These are phyloP conservation scores for Macrotrachela quadricornifera DNA, from an alignment of 1,140 invertebrate genomes.

Conservation along the genomic window DNA sequence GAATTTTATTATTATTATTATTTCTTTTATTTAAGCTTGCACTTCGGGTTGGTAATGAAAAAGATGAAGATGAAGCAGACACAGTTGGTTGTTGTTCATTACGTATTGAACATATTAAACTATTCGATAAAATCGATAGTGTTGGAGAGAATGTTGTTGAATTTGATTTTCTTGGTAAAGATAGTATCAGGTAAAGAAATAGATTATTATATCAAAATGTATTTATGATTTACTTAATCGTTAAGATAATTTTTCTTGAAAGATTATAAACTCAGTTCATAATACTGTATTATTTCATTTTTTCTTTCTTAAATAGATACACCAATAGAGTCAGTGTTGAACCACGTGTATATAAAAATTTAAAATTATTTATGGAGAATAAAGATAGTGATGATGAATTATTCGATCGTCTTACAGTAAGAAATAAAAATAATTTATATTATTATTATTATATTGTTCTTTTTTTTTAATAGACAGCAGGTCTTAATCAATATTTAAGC, in stretches of 20 bases:
- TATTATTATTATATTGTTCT: not conserved
- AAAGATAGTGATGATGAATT: slow-evolving; percentile 84
- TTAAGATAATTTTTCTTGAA: no score
- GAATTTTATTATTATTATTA: no score
- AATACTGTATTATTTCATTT: no score
- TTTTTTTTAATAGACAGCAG: slow-evolving; percentile 42
- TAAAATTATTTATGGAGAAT: slow-evolving; percentile 89
- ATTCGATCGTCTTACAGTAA: slow-evolving; percentile 81
- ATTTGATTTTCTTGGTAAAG: slow-evolving; percentile 91
- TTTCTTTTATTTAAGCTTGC: slow-evolving; percentile 39
- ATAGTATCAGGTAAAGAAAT: slow-evolving; percentile 54
- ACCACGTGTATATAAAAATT: slow-evolving; percentile 91
- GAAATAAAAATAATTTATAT: no score
- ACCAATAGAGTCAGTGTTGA: slow-evolving; percentile 81
- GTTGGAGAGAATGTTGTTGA: slow-evolving; percentile 64
- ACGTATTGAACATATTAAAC: slow-evolving; percentile 79
- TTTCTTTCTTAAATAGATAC: no score
- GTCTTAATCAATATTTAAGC: slow-evolving; percentile 89
- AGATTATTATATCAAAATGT: no score
- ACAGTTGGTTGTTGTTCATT: slow-evolving; percentile 98
- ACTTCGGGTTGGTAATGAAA: slow-evolving; percentile 96
- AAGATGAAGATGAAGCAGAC: slow-evolving; percentile 79
- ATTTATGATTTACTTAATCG: no score
- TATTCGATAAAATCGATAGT: slow-evolving; percentile 68
- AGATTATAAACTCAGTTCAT: no score